A percentile compares a stretch with the other conserved stretches of the same genome.
Conservation (phyloP, 2,888 invertebrate genomes). For the Caprella mutica region DNA sequence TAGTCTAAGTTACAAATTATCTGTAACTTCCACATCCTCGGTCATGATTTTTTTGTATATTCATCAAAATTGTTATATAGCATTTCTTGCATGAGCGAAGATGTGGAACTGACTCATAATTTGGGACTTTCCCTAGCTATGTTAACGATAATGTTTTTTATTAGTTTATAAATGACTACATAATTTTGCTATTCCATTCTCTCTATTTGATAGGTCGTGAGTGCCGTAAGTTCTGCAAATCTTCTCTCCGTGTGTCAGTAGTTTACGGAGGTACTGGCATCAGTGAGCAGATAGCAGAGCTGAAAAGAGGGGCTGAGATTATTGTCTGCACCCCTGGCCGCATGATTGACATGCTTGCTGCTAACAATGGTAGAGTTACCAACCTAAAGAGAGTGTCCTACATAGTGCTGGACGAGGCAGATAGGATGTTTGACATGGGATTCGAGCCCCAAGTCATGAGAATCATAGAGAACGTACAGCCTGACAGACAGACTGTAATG, state of each 20-base stretch:
- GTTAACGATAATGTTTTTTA: too few relatives aligned
- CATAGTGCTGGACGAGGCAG: slow-evolving; percentile 95
- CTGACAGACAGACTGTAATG: slow-evolving; percentile 95
- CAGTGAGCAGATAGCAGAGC: slow-evolving; percentile 48
- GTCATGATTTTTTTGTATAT: too few relatives aligned
- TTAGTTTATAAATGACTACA: too few relatives aligned
- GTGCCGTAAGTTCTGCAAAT: slow-evolving; percentile 83
- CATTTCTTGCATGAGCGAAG: too few relatives aligned
- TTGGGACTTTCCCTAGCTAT: too few relatives aligned
- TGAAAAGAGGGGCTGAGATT: slow-evolving; percentile 74
- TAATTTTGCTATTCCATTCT: neutral
- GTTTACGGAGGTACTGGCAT: slow-evolving; percentile 90
- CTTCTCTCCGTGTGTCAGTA: slow-evolving; percentile 72
- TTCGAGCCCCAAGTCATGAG: slow-evolving; percentile 98
- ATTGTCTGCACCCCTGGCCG: slow-evolving; percentile 98
- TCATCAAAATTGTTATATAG: too few relatives aligned
- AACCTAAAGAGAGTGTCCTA: slow-evolving; percentile 94
- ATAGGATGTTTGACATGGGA: slow-evolving; percentile 99
- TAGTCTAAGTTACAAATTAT: neutral
- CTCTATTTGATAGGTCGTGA: slow-evolving; percentile 49
- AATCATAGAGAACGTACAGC: slow-evolving; percentile 91
- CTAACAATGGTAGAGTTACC: slow-evolving; percentile 88
- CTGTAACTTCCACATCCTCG: neutral
- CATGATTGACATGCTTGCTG: slow-evolving; percentile 99
- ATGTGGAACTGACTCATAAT: too few relatives aligned